These are phyloP conservation scores for Cavia aperea DNA, from an alignment of 2,113 vertebrate species.

Conservation along the genomic window DNA sequence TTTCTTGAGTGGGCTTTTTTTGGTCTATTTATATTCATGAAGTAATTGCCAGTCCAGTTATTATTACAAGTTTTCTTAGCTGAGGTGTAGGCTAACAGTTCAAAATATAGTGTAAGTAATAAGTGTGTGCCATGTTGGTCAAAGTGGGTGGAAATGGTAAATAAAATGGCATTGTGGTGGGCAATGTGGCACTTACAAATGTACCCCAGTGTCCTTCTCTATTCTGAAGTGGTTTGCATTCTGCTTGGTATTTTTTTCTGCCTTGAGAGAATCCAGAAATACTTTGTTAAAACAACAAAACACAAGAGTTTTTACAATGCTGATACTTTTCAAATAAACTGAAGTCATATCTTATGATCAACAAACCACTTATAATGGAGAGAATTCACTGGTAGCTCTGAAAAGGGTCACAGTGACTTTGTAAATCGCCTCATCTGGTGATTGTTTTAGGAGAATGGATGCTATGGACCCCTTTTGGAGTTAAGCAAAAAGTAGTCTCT, in stretches of 20 bases:
- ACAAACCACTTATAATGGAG: conserved; percentile 32
- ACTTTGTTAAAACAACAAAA: conserved; percentile 46
- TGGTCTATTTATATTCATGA: conserved; percentile 8
- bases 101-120: background rate
- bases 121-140: background rate
- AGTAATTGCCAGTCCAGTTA: background rate
- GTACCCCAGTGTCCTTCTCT: background rate
- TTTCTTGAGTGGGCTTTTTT: background rate
- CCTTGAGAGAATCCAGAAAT: conserved; percentile 62
- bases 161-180: conserved; percentile 9
- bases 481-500: background rate
- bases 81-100: background rate
- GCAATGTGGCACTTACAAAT: background rate
- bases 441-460: background rate
- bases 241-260: conserved; percentile 40
- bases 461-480: background rate
- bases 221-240: conserved; percentile 7
- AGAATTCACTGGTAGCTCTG: background rate
- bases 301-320: conserved; percentile 35
- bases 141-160: background rate
- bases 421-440: background rate
- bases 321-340: conserved; percentile 59
- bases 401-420: background rate
- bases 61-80: conserved; percentile 13
- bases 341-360: conserved; percentile 44